Base-by-base conservation (phyloP, 2,113 vertebrate species). In the Paramormyrops kingsleyae region DNA sequence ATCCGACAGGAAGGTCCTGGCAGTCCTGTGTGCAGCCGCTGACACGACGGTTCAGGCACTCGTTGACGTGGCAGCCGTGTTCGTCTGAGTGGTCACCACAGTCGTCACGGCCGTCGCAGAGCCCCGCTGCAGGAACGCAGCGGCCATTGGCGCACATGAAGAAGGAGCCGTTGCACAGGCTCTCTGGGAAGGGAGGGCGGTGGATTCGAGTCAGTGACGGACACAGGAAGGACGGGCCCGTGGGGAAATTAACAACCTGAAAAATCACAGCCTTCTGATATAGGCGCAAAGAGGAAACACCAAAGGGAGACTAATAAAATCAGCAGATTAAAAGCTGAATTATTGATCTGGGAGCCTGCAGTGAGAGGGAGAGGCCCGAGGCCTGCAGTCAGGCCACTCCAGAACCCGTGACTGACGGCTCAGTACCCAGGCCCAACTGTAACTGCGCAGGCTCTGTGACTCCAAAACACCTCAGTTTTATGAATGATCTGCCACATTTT, bases 21-120 rank as follows among this genome's bases (percentile, higher is more conserved):
- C 97, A 98, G 87, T 98, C 97, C 59, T 98, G 97, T n/a, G 97
- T 96, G 91, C 97, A 98, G 83, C 96, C 96, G 59, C 97, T 98
- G 93, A 97, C 90, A 93, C 96, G 96, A 89, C 97, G 96, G 92
- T 97, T 98, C 89, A 97, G 94, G 92, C 97, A 97, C 92, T 98
- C 97, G 91, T 98, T 97, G 91, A 97, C 9, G 89, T 96, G 94
- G 93, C 97, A 98, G 94, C 94, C 96, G 91, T 92, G 95, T 89
- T 98, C 97, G 93, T 98, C 97, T 62, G 97, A 97, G 31, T 96
- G 96, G 93, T 97, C 97, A 0, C 94, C 96, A 86, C 97, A 97
- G 91, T 97, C 97, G 92, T 97, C 96, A 84, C 93, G 95, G 87
- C 53, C 94, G 94, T 98, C 94, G 92, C 97, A 98, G 53, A 97